These are phyloP conservation scores for Allobates femoralis DNA, from an alignment of 2,797 vertebrate genomes.

Conservation along the genomic window DNA sequence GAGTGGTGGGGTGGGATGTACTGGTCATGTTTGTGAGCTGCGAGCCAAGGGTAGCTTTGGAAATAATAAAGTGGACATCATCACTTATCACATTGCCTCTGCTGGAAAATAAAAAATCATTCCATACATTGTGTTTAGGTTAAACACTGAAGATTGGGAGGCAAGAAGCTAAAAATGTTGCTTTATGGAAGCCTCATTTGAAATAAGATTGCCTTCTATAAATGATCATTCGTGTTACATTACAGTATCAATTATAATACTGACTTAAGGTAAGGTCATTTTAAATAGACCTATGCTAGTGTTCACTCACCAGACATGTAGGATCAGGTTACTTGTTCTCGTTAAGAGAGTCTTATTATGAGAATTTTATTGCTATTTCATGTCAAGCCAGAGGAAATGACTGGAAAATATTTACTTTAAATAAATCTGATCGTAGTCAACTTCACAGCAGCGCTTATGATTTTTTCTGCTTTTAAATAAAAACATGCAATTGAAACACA, in stretches of 20 bases:
- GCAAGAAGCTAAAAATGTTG: neutral
- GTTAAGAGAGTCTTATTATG: slow-evolving; percentile 55
- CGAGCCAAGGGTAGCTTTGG: neutral
- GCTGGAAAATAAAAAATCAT: neutral
- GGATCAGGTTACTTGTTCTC: slow-evolving; percentile 50
- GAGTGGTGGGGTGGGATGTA: neutral
- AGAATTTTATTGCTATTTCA: slow-evolving; percentile 54
- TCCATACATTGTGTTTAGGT: neutral
- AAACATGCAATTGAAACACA: slow-evolving; percentile 53
- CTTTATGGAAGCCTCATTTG: neutral
- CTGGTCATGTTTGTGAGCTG: neutral
- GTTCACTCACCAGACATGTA: slow-evolving; percentile 48
- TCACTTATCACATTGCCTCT: neutral
- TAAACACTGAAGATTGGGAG: neutral
- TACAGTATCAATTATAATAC: slow-evolving; percentile 35
- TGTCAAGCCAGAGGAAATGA: slow-evolving; percentile 53
- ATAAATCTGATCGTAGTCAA: slow-evolving; percentile 62
- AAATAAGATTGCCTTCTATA: slow-evolving; percentile 1
- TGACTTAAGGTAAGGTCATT: slow-evolving; percentile 51
- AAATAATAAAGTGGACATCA: neutral
- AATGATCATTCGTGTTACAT: slow-evolving; percentile 14
- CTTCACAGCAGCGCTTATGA: slow-evolving; percentile 60
- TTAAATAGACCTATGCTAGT: slow-evolving; percentile 53
- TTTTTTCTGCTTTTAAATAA: slow-evolving; percentile 44
- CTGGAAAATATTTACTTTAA: slow-evolving; percentile 60